These are phyloP conservation scores for Sphaerophoria rueppellii DNA, from an alignment of 2,888 invertebrate genomes.

Conservation along the genomic window DNA sequence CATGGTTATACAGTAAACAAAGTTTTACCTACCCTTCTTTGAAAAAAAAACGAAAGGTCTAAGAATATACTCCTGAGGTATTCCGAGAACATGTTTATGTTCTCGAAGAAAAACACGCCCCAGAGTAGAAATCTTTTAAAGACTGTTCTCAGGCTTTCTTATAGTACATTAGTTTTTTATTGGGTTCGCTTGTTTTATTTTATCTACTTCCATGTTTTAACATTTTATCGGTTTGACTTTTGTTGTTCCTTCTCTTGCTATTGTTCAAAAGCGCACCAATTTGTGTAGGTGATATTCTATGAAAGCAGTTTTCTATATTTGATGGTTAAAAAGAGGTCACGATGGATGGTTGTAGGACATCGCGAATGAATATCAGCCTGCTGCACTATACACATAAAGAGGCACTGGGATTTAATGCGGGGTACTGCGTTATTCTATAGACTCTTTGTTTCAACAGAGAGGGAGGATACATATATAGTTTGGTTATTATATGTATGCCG, in stretches of 20 bases:
- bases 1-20: too few relatives aligned
- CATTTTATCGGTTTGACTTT: conserved; percentile 57
- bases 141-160: background rate
- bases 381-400: background rate
- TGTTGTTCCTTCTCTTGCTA: conserved; percentile 18
- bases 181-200: conserved; percentile 69
- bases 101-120: too few relatives aligned
- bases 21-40: too few relatives aligned
- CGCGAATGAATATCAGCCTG: conserved; percentile 35
- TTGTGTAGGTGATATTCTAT: background rate
- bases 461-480: background rate
- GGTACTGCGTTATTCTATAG: too few relatives aligned
- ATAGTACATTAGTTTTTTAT: conserved; percentile 43
- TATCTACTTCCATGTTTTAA: conserved; percentile 67
- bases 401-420: too few relatives aligned
- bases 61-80: too few relatives aligned
- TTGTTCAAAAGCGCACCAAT: conserved; percentile 13
- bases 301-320: conserved; percentile 37
- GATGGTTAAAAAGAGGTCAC: conserved; percentile 66
- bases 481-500: background rate
- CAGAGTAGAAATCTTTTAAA: background rate
- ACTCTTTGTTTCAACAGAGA: too few relatives aligned
- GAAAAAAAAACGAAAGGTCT: too few relatives aligned
- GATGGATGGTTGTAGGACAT: conserved; percentile 45
- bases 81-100: too few relatives aligned